These are phyloP conservation scores for Latheticus oryzae DNA, from an alignment of 2,888 invertebrate genomes.

Conservation along the genomic window DNA sequence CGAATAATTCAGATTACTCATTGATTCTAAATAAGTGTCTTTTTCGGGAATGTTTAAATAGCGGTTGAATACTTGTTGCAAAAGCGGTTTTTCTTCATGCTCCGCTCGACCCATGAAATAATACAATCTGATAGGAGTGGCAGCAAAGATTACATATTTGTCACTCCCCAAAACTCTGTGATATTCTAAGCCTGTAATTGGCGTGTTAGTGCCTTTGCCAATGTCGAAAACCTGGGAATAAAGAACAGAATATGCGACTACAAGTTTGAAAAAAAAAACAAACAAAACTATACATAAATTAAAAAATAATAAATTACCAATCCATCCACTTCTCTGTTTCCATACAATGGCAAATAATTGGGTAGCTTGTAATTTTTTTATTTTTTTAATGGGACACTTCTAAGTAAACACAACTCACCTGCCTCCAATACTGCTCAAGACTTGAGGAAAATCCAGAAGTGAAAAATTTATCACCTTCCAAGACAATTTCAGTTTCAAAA, in stretches of 20 bases:
- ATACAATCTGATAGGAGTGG: slow-evolving; percentile 86
- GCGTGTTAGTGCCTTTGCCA: slow-evolving; percentile 80
- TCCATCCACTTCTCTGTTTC: slow-evolving; percentile 79
- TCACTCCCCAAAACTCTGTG: slow-evolving; percentile 78
- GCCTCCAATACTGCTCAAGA: slow-evolving; percentile 81
- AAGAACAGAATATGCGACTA: too few relatives aligned
- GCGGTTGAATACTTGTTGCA: slow-evolving; percentile 82
- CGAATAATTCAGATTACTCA: slow-evolving; percentile 76
- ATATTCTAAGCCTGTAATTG: slow-evolving; percentile 90
- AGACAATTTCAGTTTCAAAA: slow-evolving; percentile 88
- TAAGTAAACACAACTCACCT: slow-evolving; percentile 72
- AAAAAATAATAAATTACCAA: too few relatives aligned
- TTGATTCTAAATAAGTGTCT: slow-evolving; percentile 76
- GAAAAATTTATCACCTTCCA: slow-evolving; percentile 86
- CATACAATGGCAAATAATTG: slow-evolving; percentile 79
- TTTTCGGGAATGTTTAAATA: slow-evolving; percentile 80
- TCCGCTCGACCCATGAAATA: slow-evolving; percentile 86
- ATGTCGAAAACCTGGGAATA: slow-evolving; percentile 84
- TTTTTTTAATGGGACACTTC: slow-evolving; percentile 2
- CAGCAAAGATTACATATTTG: slow-evolving; percentile 85
- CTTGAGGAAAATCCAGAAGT: slow-evolving; percentile 76
- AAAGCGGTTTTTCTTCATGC: slow-evolving; percentile 81
- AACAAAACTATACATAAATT: too few relatives aligned
- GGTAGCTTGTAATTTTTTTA: slow-evolving; percentile 72
- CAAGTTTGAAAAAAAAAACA: too few relatives aligned